phyloP scores from a whole-genome alignment of 1,140 invertebrate species.

The Anthonomus grandis region DNA sequence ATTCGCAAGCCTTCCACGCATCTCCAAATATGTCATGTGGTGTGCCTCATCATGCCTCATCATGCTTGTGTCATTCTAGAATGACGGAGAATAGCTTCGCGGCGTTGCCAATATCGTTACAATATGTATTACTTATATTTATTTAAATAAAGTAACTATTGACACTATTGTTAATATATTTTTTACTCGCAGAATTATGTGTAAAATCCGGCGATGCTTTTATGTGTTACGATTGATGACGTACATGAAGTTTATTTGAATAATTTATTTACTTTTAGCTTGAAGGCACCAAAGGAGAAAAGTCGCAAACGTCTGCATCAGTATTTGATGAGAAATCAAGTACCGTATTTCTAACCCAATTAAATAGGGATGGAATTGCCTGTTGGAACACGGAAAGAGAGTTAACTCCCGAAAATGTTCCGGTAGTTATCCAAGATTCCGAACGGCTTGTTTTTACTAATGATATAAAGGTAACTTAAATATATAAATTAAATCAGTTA shows the following conservation, averaged over 20 bases:
- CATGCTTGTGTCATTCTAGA: too few relatives aligned
- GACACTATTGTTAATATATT: too few relatives aligned
- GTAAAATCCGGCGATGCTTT: too few relatives aligned
- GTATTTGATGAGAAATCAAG: constrained; percentile 55
- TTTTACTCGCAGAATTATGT: too few relatives aligned
- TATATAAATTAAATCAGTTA: background rate
- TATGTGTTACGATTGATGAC: too few relatives aligned
- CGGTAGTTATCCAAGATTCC: constrained; percentile 56
- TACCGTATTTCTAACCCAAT: constrained; percentile 64
- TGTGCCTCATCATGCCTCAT: too few relatives aligned
- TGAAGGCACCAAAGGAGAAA: constrained; percentile 58
- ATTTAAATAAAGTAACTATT: too few relatives aligned
- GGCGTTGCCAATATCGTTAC: too few relatives aligned
- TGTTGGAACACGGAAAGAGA: constrained; percentile 66
- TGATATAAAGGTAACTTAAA: constrained; percentile 56
- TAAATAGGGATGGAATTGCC: constrained; percentile 63
- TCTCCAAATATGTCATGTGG: too few relatives aligned
- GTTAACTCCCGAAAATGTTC: constrained; percentile 56
- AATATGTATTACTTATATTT: too few relatives aligned
- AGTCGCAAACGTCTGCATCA: constrained; percentile 62
- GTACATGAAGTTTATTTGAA: background rate
- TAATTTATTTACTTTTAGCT: constrained; percentile 47
- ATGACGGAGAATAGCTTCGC: too few relatives aligned
- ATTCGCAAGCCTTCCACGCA: too few relatives aligned
- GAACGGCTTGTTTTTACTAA: constrained; percentile 65